Evolutionary conservation across 2,797 vertebrate species (phyloP).

Genomic region (Odontamblyopus rebecca): DNA sequence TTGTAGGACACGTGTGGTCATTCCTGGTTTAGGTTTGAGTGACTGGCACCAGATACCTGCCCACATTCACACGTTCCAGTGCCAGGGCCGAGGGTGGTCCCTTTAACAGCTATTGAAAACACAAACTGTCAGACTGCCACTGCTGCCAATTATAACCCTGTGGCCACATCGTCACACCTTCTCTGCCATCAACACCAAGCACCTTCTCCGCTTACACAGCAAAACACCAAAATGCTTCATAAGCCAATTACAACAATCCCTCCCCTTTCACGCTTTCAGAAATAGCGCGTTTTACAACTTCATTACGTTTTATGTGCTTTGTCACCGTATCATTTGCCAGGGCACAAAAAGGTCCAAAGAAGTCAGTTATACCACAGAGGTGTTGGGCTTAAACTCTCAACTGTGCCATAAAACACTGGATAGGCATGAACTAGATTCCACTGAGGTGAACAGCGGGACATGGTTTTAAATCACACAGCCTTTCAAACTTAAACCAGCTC

Average conservation of each 20-base stretch:
- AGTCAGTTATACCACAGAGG: conserved; percentile 45
- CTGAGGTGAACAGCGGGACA: conserved; percentile 64
- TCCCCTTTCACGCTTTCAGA: conserved; percentile 49
- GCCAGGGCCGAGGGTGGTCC: conserved; percentile 11
- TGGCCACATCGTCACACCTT: conserved; percentile 48
- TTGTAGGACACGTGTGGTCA: conserved; percentile 1
- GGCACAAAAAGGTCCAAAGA: conserved; percentile 27
- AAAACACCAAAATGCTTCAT: conserved; percentile 35
- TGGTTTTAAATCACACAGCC: conserved; percentile 64
- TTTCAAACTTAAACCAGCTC: conserved; percentile 22
- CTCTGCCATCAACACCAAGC: conserved; percentile 47
- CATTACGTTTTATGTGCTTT: conserved; percentile 63
- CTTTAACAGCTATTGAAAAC: conserved; percentile 6
- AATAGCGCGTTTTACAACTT: conserved; percentile 57
- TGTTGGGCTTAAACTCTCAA: conserved; percentile 58
- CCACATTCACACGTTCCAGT: conserved; percentile 5
- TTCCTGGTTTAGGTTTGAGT: conserved; percentile 1
- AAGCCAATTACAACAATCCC: conserved; percentile 57
- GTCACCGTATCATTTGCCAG: conserved; percentile 53
- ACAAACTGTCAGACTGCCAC: conserved; percentile 21
- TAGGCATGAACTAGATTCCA: conserved; percentile 67
- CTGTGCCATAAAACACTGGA: conserved; percentile 63
- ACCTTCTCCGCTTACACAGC: conserved; percentile 57
- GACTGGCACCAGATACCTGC: conserved; percentile 7
- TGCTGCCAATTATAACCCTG: conserved; percentile 51